These are phyloP conservation scores for Trichacis sp. DNA, from an alignment of 2,888 invertebrate species.

Conservation along the genomic window DNA sequence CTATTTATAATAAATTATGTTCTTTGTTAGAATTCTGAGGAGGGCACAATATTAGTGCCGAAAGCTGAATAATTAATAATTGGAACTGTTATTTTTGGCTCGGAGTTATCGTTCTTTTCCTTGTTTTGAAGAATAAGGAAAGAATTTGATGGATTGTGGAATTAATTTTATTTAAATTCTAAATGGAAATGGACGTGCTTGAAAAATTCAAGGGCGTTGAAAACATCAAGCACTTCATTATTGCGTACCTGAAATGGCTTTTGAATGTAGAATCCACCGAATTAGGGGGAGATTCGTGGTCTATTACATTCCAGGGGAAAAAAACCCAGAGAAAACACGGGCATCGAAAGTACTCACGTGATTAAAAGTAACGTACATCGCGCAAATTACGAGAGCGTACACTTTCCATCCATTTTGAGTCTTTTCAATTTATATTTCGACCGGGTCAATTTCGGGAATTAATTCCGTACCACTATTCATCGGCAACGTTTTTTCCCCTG, in stretches of 20 bases:
- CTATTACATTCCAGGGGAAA: slow-evolving; percentile 19
- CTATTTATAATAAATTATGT: no score
- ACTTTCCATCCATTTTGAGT: slow-evolving; percentile 9
- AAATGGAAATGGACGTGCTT: slow-evolving; percentile 23
- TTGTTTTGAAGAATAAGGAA: no score
- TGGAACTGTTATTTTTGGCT: no score
- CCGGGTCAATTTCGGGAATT: slow-evolving; percentile 7
- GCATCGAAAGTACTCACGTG: slow-evolving; percentile 25
- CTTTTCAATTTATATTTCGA: slow-evolving; percentile 10
- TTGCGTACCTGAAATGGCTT: slow-evolving; percentile 32
- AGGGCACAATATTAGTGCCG: no score
- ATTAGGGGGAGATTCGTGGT: slow-evolving; percentile 29
- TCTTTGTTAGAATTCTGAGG: no score
- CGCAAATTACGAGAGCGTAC: slow-evolving; percentile 9
- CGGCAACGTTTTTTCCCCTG: no score
- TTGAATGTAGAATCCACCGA: slow-evolving; percentile 33
- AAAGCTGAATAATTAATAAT: no score
- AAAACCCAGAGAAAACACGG: slow-evolving; percentile 2
- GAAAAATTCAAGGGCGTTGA: slow-evolving; percentile 32
- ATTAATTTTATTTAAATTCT: no score
- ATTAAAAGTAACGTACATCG: slow-evolving; percentile 28
- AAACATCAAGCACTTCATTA: slow-evolving; percentile 29
- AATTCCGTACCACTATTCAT: no score
- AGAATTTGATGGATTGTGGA: no score
- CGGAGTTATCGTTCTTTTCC: no score